These are phyloP conservation scores for Bucorvus abyssinicus DNA, from an alignment of 2,797 vertebrate species.

Conservation along the genomic window DNA sequence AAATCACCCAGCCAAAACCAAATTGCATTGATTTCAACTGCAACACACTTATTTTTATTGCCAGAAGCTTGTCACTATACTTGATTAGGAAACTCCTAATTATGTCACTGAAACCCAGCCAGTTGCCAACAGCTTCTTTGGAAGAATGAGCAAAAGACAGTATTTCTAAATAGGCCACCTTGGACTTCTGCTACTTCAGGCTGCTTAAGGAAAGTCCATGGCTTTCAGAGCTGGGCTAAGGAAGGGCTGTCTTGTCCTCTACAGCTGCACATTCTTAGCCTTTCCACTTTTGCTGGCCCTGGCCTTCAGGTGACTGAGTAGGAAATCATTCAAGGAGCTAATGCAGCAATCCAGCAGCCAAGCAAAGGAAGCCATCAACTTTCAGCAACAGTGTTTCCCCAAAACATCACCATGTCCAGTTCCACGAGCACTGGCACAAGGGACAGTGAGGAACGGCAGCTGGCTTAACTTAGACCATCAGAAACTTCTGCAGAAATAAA, in stretches of 20 bases:
- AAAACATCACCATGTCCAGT: background rate
- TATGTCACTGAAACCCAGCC: background rate
- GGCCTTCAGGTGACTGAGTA: background rate
- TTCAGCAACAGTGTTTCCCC: background rate
- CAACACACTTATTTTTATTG: background rate
- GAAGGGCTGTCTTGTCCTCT: background rate
- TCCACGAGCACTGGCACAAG: background rate
- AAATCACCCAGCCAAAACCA: background rate
- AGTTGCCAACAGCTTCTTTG: background rate
- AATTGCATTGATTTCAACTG: background rate
- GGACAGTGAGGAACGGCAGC: background rate
- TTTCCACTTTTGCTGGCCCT: background rate
- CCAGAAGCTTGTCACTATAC: background rate
- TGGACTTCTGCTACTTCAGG: background rate
- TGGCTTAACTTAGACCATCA: background rate
- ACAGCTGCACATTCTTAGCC: background rate
- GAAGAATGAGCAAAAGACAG: background rate
- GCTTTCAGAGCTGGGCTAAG: background rate
- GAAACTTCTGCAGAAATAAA: background rate
- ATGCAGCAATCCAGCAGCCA: background rate
- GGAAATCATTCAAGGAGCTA: background rate
- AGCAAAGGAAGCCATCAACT: background rate
- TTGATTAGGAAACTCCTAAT: background rate
- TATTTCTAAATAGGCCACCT: background rate
- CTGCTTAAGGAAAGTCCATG: background rate